phyloP scores from a whole-genome alignment of 2,888 invertebrate genomes.

The Ferdinandea cuprea region DNA sequence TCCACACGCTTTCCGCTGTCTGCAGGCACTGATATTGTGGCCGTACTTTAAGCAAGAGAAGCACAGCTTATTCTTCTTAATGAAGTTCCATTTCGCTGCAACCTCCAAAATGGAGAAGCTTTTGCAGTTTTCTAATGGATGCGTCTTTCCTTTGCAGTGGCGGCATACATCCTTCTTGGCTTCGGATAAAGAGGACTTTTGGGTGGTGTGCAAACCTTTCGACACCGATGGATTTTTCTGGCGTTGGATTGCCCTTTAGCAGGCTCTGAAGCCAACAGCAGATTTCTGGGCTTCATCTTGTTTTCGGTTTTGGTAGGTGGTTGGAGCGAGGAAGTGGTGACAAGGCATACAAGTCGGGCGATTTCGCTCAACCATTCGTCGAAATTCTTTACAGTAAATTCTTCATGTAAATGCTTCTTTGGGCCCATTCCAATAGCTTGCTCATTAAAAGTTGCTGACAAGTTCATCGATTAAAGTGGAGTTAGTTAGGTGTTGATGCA shows the following conservation, averaged over 20 bases:
- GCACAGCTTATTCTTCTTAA: slow-evolving; percentile 22
- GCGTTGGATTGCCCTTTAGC: background rate
- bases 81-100: slow-evolving; percentile 8
- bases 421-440: slow-evolving; percentile 30
- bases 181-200: too few species aligned
- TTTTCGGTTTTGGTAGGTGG: background rate
- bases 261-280: too few species aligned
- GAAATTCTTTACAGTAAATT: slow-evolving; percentile 11
- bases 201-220: background rate
- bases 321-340: background rate
- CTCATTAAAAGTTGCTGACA: slow-evolving; percentile 8
- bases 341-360: slow-evolving; percentile 2
- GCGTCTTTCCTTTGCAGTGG: background rate
- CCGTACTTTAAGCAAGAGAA: slow-evolving; percentile 27
- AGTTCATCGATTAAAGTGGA: too few species aligned
- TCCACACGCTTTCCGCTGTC: background rate
- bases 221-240: background rate
- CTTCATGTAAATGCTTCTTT: background rate
- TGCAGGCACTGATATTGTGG: background rate
- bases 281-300: too few species aligned
- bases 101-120: background rate
- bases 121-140: background rate
- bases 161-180: slow-evolving; percentile 1
- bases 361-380: too few species aligned
- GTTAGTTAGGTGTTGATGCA: too few species aligned